A percentile compares a stretch with the other conserved stretches of the same genome.
Conservation (phyloP, 2,113 vertebrate genomes). For the Embiotoca jacksoni region DNA sequence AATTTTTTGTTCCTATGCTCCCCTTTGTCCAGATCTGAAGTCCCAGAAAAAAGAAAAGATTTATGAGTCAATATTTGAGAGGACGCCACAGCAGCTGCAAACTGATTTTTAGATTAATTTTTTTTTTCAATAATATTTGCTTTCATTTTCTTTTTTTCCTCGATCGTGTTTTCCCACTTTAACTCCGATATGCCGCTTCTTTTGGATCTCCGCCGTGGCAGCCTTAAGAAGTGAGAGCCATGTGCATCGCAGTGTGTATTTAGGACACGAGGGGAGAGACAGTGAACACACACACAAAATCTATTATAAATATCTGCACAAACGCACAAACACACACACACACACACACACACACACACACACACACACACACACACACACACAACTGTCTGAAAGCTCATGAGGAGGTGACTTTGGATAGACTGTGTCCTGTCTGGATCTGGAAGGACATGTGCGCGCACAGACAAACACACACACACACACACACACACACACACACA, state of each 20-base stretch:
- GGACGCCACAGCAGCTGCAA: constrained; percentile 26
- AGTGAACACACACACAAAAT: neutral
- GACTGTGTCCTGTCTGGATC: constrained; percentile 52
- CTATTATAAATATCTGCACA: neutral
- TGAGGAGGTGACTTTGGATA: constrained; percentile 54
- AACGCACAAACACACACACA: neutral
- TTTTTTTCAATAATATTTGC: constrained; percentile 10
- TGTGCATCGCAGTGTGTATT: neutral
- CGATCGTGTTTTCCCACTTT: constrained; percentile 34
- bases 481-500: constrained; percentile 21
- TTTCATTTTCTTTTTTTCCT: constrained; percentile 19
- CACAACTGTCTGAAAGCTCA: constrained; percentile 40
- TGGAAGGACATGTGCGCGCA: constrained; percentile 55
- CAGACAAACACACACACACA: neutral
- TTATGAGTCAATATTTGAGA: constrained; percentile 47
- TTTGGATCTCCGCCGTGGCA: neutral
- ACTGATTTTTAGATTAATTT: neutral
- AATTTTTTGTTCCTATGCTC: constrained; percentile 3
- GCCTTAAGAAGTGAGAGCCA: too few species aligned
- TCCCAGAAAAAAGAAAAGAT: constrained; percentile 38
- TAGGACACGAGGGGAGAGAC: neutral
- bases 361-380: constrained; percentile 23
- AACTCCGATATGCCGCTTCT: constrained; percentile 1
- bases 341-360: neutral
- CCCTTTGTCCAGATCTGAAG: neutral